These are phyloP conservation scores for Arion vulgaris DNA, from an alignment of 1,140 invertebrate species.

Conservation along the genomic window DNA sequence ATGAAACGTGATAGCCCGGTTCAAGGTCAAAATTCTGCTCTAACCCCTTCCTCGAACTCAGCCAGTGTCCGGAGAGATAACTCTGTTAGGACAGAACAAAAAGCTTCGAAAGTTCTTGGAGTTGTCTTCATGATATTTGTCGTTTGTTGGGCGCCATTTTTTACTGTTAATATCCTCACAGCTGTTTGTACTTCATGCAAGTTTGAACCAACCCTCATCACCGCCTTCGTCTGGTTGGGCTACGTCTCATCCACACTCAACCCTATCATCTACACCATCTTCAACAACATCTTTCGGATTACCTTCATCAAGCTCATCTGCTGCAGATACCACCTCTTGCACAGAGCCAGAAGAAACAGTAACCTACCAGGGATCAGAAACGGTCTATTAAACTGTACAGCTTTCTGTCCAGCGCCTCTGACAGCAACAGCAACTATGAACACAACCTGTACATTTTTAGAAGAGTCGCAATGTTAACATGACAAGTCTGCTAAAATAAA, in stretches of 20 bases:
- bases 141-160: conserved; percentile 73
- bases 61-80: conserved; percentile 43
- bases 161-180: conserved; percentile 69
- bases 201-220: conserved; percentile 65
- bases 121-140: conserved; percentile 72
- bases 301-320: conserved; percentile 69
- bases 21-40: conserved; percentile 14
- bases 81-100: conserved; percentile 84
- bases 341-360: conserved; percentile 44
- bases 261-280: conserved; percentile 74
- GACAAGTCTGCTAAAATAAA: no score
- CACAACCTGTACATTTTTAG: neutral
- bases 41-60: conserved; percentile 13
- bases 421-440: neutral
- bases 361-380: conserved; percentile 22
- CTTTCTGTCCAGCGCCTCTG: neutral
- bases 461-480: neutral
- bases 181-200: conserved; percentile 74
- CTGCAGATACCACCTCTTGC: conserved; percentile 60
- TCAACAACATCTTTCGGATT: conserved; percentile 71
- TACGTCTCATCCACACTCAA: conserved; percentile 72
- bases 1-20: conserved; percentile 47
- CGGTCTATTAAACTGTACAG: conserved; percentile 22
- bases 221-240: conserved; percentile 71
- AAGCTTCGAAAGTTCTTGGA: conserved; percentile 82